A percentile compares a stretch with the other conserved stretches of the same genome.
Evolutionary conservation across 2,888 invertebrate species (phyloP).

Genomic region (Melikaiella ostensackeni): DNA sequence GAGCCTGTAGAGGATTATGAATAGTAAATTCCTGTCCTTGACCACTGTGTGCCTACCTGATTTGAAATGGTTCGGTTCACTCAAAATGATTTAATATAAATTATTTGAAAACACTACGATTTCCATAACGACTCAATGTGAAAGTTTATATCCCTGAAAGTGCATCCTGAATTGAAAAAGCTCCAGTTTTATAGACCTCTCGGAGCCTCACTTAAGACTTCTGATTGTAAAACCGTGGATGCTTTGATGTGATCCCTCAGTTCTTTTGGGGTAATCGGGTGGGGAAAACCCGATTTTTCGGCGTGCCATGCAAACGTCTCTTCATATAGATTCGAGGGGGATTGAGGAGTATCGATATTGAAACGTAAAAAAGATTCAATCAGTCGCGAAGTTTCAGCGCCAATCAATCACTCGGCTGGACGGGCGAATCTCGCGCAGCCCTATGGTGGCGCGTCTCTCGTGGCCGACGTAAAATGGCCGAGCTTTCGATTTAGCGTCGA

Average conservation of each 20-base stretch:
- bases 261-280: not conserved
- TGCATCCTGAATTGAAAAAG: not conserved
- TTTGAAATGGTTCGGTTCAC: no score
- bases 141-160: not conserved
- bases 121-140: no score
- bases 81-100: no score
- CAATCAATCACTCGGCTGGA: conserved; percentile 72
- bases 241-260: not conserved
- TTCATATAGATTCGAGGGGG: conserved; percentile 8
- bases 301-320: conserved; percentile 7
- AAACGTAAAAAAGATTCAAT: conserved; percentile 76
- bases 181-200: not conserved
- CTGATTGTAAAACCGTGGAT: conserved; percentile 12
- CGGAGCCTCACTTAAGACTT: not conserved
- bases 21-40: no score
- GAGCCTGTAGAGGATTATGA: no score
- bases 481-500: conserved; percentile 73
- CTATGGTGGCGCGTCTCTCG: conserved; percentile 63
- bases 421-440: conserved; percentile 62
- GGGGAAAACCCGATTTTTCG: conserved; percentile 6
- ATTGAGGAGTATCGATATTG: conserved; percentile 69
- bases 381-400: conserved; percentile 75
- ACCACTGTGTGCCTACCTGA: no score
- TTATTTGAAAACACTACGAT: no score
- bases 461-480: conserved; percentile 69